Evolutionary conservation across 2,888 invertebrate genomes (phyloP), one percentile per base, ranked within the genome.

Genomic region (Synanthedon andrenaeformis): DNA sequence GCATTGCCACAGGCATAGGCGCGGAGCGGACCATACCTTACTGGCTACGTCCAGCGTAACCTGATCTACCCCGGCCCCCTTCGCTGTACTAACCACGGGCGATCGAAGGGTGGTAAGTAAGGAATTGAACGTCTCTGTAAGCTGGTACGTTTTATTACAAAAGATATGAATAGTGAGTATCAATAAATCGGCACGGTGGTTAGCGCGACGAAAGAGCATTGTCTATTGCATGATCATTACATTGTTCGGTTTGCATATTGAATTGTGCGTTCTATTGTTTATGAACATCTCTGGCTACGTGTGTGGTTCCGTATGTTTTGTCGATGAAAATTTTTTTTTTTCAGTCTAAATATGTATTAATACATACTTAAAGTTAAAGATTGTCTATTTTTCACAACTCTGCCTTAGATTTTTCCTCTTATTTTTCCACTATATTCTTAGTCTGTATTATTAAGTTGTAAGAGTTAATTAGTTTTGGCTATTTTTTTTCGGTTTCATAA

Each of bases 181-280:
- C 80, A 77, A 85, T 83, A 85, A 84, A 85, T 86, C 74, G 80
- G 74, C 72, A 79, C 75, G 71, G 83, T 85, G 80, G 82, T 83
- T 81, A 82, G 70, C 66, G 79, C 85, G 84, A 85, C 84, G 85
- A 83, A 83, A 82, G 79, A 68, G 76, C 78, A 83, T 83, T 85
- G 85, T 82, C 73, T 82, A 72, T 74, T 71, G 70, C 67, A 80
- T 79, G 76, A 82, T 81, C 79, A 79, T 80, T 82, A 83, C 77
- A 85, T 86, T 86, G 85, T 84, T 84, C 79, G 68, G 74, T 76
- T 76, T 76, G 84, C 80, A 83, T 84, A 84, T 86, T 86, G 82
- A 84, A 84, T 82, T 82, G 82, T 82, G 81, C 78, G 80, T 82
- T 75, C 79, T 79, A 84, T 86, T 85, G 83, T 86, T 81, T 82